Evolutionary conservation across 1,140 invertebrate genomes (phyloP).

Genomic region (Pogonus chalceus): DNA sequence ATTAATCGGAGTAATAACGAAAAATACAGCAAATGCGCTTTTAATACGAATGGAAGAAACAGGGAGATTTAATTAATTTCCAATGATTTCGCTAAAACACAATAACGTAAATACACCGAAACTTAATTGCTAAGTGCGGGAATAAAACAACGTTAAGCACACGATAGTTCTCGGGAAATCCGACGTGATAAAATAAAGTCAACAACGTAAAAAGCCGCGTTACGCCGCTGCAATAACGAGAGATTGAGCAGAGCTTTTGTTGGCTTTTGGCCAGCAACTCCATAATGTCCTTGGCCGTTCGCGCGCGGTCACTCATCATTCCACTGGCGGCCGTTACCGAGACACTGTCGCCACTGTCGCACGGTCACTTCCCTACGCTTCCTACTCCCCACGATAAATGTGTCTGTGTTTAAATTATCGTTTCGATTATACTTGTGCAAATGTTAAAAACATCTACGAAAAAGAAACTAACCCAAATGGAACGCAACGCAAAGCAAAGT

Average conservation of each 20-base stretch:
- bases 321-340: neutral
- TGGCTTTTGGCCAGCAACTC: constrained; percentile 1
- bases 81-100: neutral
- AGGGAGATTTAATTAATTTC: neutral
- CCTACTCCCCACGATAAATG: neutral
- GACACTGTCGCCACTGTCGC: neutral
- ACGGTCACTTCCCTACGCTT: neutral
- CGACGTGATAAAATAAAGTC: neutral
- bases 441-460: neutral
- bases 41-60: neutral
- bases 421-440: neutral
- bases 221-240: constrained; percentile 5
- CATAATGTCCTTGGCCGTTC: constrained; percentile 1
- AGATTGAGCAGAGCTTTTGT: constrained; percentile 4
- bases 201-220: neutral
- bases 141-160: neutral
- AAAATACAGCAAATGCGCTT: neutral
- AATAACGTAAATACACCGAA: neutral
- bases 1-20: too few species aligned
- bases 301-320: constrained; percentile 1
- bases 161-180: neutral
- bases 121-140: neutral
- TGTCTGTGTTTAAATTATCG: constrained; percentile 4
- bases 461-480: too few species aligned
- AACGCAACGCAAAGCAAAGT: too few species aligned